Evolutionary conservation across 2,113 vertebrate genomes (phyloP), one percentile per base, ranked within the genome.

Genomic region (Shinisaurus crocodilurus): DNA sequence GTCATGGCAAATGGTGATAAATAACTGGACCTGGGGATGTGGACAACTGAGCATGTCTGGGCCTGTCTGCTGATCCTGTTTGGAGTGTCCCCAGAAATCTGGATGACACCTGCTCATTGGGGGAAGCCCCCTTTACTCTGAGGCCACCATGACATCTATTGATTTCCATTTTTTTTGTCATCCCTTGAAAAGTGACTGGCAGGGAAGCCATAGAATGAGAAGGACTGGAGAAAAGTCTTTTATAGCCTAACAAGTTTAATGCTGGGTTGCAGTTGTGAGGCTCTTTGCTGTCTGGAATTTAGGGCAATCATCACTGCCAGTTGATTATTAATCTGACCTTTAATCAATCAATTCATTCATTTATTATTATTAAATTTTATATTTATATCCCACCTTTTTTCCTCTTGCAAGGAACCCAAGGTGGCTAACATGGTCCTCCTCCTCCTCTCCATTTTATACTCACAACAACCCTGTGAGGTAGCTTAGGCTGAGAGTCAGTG

Each of bases 1-100:
- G 60, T 32, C 63, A 72, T 12, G 54, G n/a, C 80, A 79, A 67
- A 89, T 70, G 34, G 84, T 32, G 86, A 88, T 91, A 88, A 84
- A 70, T 77, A 72, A 77, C 32, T 3, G 15, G 54, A 45, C 37
- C 37, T 7, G 43, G 34, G 20, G 23, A 43, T 70, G 29, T 63
- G 48, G 54, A 83, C 50, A 50, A 7, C n/a, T 27, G 27, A 88
- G 16, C 8, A 29, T 60, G 48, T 85, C 37, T 77, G 40, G n/a
- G 20, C 40, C 57, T 82, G 60, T 29, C 74, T 74, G 34, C 82
- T 75, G 74, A 65, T n/a, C 54, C 45, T 63, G 72, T 75, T 81
- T 74, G 75, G 72, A 54, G 40, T 50, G 16, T 27, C 65, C 77
- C 9, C 32, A 85, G 40, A 40, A 63, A 50, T 34, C 43, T 40